phyloP scores from a whole-genome alignment of 2,888 invertebrate species.

The Desoria tigrina region DNA sequence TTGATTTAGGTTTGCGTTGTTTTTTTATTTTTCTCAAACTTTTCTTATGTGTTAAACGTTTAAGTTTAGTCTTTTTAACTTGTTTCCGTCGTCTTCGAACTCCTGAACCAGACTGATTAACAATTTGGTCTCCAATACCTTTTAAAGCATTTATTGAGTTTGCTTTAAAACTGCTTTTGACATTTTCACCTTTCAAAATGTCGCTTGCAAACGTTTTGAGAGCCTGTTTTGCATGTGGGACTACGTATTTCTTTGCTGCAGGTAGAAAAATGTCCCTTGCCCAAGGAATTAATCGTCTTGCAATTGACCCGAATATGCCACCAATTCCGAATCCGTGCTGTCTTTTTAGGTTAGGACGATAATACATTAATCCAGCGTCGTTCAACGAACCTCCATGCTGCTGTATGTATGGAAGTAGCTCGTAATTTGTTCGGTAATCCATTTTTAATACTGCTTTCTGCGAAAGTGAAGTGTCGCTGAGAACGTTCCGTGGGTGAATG shows the following conservation, averaged over 20 bases:
- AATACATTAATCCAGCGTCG: background rate
- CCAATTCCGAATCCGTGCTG: conserved; percentile 4
- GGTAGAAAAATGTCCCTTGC: too few relatives aligned
- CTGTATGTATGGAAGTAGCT: background rate
- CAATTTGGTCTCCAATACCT: background rate
- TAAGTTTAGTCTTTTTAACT: too few relatives aligned
- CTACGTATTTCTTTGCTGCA: background rate
- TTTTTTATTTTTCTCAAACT: too few relatives aligned
- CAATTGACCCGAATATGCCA: conserved; percentile 1
- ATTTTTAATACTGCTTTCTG: background rate
- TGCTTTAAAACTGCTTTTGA: background rate
- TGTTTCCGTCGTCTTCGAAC: too few relatives aligned
- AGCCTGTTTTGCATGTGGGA: background rate
- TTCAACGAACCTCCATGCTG: background rate
- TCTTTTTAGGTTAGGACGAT: background rate
- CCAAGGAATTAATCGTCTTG: too few relatives aligned
- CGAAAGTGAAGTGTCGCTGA: conserved; percentile 2
- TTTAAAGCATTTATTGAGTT: background rate
- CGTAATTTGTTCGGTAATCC: background rate
- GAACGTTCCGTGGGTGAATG: conserved; percentile 4
- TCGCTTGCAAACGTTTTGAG: background rate
- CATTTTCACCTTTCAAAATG: background rate
- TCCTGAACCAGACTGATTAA: too few relatives aligned
- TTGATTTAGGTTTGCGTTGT: too few relatives aligned
- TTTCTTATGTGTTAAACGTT: too few relatives aligned